Evolutionary conservation across 1,140 invertebrate genomes (phyloP).

Genomic region (Eubasilissa regina): DNA sequence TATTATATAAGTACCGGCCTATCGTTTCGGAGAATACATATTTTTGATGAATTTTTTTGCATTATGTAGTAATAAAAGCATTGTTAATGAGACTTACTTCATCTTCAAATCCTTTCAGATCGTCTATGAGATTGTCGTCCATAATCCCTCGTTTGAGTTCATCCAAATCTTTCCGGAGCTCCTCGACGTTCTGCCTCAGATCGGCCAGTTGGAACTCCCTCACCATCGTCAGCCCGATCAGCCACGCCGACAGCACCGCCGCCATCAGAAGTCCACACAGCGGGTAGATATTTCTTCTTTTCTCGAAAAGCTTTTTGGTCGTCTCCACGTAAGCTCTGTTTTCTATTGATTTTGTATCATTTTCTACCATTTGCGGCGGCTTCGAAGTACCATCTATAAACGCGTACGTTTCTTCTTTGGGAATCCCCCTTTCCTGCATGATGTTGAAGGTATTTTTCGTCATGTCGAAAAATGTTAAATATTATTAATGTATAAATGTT

Average conservation of each 20-base stretch:
- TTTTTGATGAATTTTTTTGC: too few relatives aligned
- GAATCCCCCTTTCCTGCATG: constrained; percentile 22
- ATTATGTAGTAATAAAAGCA: too few relatives aligned
- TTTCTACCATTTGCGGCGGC: neutral
- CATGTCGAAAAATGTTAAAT: constrained; percentile 35
- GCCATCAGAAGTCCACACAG: constrained; percentile 17
- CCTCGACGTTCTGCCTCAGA: constrained; percentile 32
- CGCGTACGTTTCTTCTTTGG: constrained; percentile 45
- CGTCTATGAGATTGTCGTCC: constrained; percentile 35
- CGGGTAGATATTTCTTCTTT: constrained; percentile 42
- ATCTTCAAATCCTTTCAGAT: constrained; percentile 46
- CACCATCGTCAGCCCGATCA: constrained; percentile 40
- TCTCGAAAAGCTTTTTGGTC: constrained; percentile 36
- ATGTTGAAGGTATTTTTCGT: constrained; percentile 39
- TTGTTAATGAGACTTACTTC: constrained; percentile 18
- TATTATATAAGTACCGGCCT: too few relatives aligned
- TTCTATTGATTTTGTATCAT: neutral
- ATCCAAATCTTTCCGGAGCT: constrained; percentile 37
- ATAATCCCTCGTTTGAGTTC: neutral
- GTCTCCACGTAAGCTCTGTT: constrained; percentile 10
- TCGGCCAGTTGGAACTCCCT: constrained; percentile 43
- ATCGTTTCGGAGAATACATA: too few relatives aligned
- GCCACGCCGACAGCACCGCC: constrained; percentile 21
- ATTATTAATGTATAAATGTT: neutral
- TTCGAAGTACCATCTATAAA: constrained; percentile 34